phyloP scores from a whole-genome alignment of 2,888 invertebrate genomes.

The Dasypogon diadema region DNA sequence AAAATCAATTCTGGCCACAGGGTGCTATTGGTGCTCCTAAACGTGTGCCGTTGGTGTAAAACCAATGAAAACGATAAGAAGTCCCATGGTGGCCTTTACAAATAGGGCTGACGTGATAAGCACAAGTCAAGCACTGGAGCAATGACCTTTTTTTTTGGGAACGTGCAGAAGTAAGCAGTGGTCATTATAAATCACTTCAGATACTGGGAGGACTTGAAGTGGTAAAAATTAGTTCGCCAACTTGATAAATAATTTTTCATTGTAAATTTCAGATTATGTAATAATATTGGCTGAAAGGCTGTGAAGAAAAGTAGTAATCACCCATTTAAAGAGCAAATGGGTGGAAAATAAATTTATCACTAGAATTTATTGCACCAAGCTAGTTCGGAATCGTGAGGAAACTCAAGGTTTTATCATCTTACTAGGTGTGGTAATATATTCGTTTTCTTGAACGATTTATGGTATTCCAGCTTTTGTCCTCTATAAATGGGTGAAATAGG shows the following conservation, averaged over 20 bases:
- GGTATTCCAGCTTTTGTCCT: too few species aligned
- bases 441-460: too few species aligned
- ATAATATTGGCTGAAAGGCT: neutral
- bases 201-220: neutral
- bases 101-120: neutral
- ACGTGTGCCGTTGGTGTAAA: neutral
- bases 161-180: neutral
- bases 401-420: too few species aligned
- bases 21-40: neutral
- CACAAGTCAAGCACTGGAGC: neutral
- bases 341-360: neutral
- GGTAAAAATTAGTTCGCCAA: neutral
- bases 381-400: too few species aligned
- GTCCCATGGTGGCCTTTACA: neutral
- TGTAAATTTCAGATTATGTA: neutral
- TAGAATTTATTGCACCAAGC: neutral
- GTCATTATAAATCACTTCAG: neutral
- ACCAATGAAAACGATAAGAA: neutral
- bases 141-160: neutral
- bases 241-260: neutral
- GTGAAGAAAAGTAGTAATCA: neutral
- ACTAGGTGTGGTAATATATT: too few species aligned
- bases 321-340: neutral
- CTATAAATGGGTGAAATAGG: too few species aligned
- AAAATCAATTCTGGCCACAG: neutral